These are phyloP conservation scores for Geococcyx californianus DNA, from an alignment of 2,113 vertebrate species.

Conservation along the genomic window DNA sequence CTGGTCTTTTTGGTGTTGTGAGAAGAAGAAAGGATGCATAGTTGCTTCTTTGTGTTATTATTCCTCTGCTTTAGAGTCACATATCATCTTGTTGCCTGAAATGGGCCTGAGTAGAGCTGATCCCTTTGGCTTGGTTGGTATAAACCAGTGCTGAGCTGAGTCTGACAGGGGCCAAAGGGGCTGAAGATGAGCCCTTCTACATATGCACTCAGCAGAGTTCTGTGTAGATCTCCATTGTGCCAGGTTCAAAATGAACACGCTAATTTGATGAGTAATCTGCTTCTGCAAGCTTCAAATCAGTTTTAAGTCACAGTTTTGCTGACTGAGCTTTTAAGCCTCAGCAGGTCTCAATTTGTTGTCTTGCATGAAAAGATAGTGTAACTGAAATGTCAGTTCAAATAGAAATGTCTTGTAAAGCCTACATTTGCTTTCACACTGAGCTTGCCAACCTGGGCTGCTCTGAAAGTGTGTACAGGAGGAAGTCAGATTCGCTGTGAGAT, in stretches of 20 bases:
- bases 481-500: not conserved
- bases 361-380: not conserved
- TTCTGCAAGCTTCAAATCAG: not conserved
- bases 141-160: not conserved
- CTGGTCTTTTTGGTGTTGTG: not conserved
- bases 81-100: not conserved
- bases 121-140: not conserved
- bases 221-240: accelerated
- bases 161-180: not conserved
- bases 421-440: not conserved
- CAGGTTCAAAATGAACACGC: not conserved
- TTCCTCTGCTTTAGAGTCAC: not conserved
- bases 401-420: not conserved
- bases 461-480: not conserved
- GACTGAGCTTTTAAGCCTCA: not conserved
- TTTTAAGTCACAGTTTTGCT: not conserved
- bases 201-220: not conserved
- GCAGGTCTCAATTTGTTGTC: not conserved
- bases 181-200: not conserved
- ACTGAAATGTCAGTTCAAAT: not conserved
- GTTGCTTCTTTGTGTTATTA: not conserved
- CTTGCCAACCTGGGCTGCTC: not conserved
- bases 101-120: not conserved
- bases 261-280: not conserved
- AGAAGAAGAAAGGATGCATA: not conserved